phyloP scores from a whole-genome alignment of 2,888 invertebrate species.

The Pachliopta kotzebuea region DNA sequence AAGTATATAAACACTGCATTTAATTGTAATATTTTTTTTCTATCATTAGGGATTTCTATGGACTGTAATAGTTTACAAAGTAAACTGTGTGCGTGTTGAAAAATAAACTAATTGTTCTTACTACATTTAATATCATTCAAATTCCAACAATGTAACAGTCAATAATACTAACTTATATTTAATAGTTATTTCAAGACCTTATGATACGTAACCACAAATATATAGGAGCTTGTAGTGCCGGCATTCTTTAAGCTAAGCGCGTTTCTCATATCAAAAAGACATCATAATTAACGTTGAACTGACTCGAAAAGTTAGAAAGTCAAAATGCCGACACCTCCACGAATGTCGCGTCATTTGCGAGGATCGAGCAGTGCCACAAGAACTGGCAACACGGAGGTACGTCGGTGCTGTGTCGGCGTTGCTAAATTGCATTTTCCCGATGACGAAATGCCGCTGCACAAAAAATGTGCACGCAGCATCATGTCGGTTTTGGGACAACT shows the following conservation, averaged over 20 bases:
- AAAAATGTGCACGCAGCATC: conserved; percentile 12
- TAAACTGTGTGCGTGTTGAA: too few species aligned
- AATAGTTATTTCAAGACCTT: too few species aligned
- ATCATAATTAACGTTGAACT: conserved; percentile 1
- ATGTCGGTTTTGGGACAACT: conserved; percentile 7
- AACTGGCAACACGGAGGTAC: conserved; percentile 12
- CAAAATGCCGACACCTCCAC: conserved; percentile 18
- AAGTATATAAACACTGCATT: too few species aligned
- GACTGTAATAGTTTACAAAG: too few species aligned
- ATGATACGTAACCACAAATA: not conserved
- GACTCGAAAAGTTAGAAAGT: not conserved
- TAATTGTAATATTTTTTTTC: too few species aligned
- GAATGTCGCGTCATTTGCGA: conserved; percentile 15
- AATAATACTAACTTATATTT: too few species aligned
- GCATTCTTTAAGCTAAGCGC: not conserved
- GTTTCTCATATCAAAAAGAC: not conserved
- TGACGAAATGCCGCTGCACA: conserved; percentile 8
- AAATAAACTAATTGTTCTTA: too few species aligned
- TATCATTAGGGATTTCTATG: too few species aligned
- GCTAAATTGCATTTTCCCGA: conserved; percentile 18
- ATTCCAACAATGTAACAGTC: too few species aligned
- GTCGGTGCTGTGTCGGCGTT: conserved; percentile 10
- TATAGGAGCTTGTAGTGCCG: not conserved
- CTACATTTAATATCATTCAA: too few species aligned
- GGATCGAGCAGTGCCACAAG: conserved; percentile 6